A percentile compares a stretch with the other conserved stretches of the same genome.
These are phyloP conservation scores for Pycnonotus jocosus DNA, from an alignment of 2,113 vertebrate genomes.

Conservation along the genomic window DNA sequence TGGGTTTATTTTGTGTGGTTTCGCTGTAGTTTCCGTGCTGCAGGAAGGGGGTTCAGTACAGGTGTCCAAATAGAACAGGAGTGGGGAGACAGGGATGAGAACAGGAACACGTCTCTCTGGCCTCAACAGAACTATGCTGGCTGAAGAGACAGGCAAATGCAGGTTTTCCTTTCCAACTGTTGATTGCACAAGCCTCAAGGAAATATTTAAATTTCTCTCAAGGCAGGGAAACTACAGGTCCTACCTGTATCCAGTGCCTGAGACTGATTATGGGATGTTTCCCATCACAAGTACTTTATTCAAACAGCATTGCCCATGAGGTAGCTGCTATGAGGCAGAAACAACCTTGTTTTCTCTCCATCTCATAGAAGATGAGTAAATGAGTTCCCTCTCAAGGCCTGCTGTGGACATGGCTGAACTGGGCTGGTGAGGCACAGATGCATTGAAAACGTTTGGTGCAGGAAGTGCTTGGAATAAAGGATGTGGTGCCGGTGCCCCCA, in stretches of 20 bases:
- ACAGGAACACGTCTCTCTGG: neutral
- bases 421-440: neutral
- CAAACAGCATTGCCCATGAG: neutral
- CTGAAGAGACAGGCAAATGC: neutral
- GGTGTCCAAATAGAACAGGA: neutral
- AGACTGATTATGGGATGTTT: neutral
- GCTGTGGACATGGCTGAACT: neutral
- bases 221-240: neutral
- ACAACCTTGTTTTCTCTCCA: neutral
- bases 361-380: neutral
- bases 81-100: neutral
- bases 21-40: rapidly evolving
- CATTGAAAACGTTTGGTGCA: neutral
- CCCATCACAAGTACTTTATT: neutral
- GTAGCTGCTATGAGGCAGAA: neutral
- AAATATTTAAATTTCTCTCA: neutral
- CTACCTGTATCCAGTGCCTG: neutral
- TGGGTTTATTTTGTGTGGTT: neutral
- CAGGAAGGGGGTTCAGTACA: neutral
- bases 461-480: neutral
- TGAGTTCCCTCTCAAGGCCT: neutral
- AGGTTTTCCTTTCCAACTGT: neutral
- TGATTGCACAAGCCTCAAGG: neutral
- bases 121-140: neutral
- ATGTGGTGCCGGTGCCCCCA: rapidly evolving